A percentile compares a stretch with the other conserved stretches of the same genome.
phyloP scores from a whole-genome alignment of 2,888 invertebrate genomes.

The Apodemia hepburni region DNA sequence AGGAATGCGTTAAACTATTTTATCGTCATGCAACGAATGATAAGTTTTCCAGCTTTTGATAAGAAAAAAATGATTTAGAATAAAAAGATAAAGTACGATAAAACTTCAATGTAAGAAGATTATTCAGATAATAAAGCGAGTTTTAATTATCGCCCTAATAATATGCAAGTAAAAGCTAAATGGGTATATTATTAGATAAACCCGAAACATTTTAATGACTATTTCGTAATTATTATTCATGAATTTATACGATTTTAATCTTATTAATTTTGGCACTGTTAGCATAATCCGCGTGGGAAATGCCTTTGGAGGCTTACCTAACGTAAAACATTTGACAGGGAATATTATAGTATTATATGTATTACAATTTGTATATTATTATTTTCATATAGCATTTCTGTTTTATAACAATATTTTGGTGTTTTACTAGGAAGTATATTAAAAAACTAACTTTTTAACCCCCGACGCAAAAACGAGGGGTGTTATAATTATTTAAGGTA shows the following conservation, averaged over 20 bases:
- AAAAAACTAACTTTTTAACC: no score
- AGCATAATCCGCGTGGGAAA: slow-evolving; percentile 15
- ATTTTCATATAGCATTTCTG: not conserved
- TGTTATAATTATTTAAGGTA: no score
- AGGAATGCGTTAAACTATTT: no score
- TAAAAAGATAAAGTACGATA: no score
- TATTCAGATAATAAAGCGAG: not conserved
- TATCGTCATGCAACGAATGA: no score
- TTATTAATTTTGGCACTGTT: slow-evolving; percentile 15
- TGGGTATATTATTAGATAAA: not conserved
- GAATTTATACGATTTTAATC: slow-evolving; percentile 8
- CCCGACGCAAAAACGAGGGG: no score
- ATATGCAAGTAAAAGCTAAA: not conserved
- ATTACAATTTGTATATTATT: slow-evolving; percentile 3
- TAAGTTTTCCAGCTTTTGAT: no score
- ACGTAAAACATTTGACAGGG: slow-evolving; percentile 11
- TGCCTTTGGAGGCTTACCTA: slow-evolving; percentile 10
- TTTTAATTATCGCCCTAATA: not conserved
- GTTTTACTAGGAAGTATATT: no score
- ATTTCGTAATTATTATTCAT: slow-evolving; percentile 12
- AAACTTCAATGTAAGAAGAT: no score
- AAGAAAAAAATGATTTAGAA: no score
- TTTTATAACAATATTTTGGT: not conserved
- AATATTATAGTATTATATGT: slow-evolving; percentile 13
- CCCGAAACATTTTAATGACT: slow-evolving; percentile 8